Conservation (phyloP, 2,888 invertebrate species). For the Eristalis tenax region DNA sequence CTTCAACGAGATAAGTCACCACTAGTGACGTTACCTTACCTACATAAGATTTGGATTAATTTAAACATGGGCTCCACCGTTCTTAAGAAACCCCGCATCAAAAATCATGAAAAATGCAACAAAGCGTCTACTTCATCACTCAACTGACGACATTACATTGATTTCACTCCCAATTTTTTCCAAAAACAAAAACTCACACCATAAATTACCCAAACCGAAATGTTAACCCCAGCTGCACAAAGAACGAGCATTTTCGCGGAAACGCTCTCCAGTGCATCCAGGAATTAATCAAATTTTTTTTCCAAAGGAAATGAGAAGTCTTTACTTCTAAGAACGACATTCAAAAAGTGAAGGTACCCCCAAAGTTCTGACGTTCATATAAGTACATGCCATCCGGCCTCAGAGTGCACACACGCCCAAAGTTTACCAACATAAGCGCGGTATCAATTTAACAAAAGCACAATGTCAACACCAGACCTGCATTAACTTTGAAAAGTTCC, state of each 20-base stretch:
- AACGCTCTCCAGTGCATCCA: background rate
- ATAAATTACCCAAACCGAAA: background rate
- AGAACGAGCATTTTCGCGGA: background rate
- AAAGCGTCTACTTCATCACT: no score
- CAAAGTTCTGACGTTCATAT: background rate
- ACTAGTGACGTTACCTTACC: no score
- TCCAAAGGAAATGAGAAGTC: background rate
- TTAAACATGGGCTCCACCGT: no score
- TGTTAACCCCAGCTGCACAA: background rate
- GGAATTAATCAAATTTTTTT: background rate
- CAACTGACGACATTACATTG: no score
- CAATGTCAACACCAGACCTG: background rate
- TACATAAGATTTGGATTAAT: no score
- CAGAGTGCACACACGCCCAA: background rate
- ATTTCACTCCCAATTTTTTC: no score
- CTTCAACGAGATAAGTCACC: no score
- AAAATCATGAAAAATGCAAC: no score
- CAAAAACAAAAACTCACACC: background rate
- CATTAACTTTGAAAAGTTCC: background rate
- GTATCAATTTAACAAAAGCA: no score
- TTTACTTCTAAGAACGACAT: background rate
- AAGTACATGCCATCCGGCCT: background rate
- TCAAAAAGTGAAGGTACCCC: background rate
- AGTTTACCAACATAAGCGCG: background rate
- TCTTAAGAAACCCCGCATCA: background rate